Base-by-base conservation (phyloP, 2,888 invertebrate species). In the Pandemis cinnamomeana region DNA sequence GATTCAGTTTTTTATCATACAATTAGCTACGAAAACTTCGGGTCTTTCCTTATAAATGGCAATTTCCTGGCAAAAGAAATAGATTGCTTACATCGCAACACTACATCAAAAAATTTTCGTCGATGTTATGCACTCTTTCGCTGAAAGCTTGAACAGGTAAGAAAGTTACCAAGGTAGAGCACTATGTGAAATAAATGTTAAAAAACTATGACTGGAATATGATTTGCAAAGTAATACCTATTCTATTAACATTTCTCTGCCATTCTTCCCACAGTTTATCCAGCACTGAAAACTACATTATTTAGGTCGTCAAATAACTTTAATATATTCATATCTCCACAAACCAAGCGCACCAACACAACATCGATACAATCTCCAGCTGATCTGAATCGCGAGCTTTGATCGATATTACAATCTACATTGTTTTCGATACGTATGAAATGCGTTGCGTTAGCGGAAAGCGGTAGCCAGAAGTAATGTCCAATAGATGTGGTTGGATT, bases 381-480 rank as follows among this genome's bases (percentile, higher is more conserved):
- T 46, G 67, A 74, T 74, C 62, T 53, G 36, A 27, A 74, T 74
- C 71, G 36, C 41, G 7, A 63, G 62, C 69, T 15, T 44, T 66
- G 73, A 71, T 74, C 66, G 55, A 67, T 71, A 55, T 48, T 71
- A 66, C 64, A 67, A 61, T 74, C 51, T 53, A 74, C 67, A 74
- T 74, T 74, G 67, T 70, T 67, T 61, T 62, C 61, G 55, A 67
- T 74, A 61, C 67, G 67, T 67, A 66, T 74, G 46, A 71, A 62
- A 15, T 71, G 66, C 62, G 74, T 74, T 74, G 66, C 67, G 74
- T 74, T 74, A 74, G 74, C 66, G 70, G 66, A 61, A 74, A 74
- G 69, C 53, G 61, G 74, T 67, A 67, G 74, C 55, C 36, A 68
- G 46, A 53, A 67, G 67, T 71, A 73, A 73, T 66, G 69, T 60